Conservation (phyloP, 2,888 invertebrate genomes). For the Callyntrura guangdongensis region DNA sequence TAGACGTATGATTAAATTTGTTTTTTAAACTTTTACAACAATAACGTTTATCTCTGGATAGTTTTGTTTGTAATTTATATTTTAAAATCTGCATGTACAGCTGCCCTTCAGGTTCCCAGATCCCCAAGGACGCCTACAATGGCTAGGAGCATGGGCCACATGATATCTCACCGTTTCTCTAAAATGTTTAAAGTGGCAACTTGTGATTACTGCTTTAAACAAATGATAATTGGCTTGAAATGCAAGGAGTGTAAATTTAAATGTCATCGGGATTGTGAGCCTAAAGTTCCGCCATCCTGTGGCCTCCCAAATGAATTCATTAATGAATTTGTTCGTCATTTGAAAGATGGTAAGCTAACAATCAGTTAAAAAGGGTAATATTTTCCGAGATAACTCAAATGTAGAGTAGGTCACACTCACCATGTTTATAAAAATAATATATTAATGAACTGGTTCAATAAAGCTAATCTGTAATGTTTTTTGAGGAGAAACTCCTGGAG, state of each 20-base stretch:
- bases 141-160: constrained; percentile 93
- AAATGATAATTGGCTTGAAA: constrained; percentile 94
- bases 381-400: no score
- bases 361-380: no score
- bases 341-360: constrained; percentile 87
- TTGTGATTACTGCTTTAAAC: constrained; percentile 96
- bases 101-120: constrained; percentile 88
- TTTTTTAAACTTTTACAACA: neutral
- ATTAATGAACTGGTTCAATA: neutral
- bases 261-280: constrained; percentile 95
- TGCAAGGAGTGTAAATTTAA: constrained; percentile 98
- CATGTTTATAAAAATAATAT: neutral
- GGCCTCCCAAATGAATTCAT: constrained; percentile 95
- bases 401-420: neutral
- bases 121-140: constrained; percentile 93
- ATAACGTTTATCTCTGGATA: neutral
- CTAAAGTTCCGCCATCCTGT: constrained; percentile 96
- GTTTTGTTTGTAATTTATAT: no score
- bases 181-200: constrained; percentile 95
- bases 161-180: constrained; percentile 95
- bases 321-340: constrained; percentile 90
- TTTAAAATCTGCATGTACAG: no score
- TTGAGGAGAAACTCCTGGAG: constrained; percentile 77
- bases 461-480: neutral
- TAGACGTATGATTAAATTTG: constrained; percentile 74